phyloP scores from a whole-genome alignment of 2,113 vertebrate species.

The Macheiramphus alcinus region DNA sequence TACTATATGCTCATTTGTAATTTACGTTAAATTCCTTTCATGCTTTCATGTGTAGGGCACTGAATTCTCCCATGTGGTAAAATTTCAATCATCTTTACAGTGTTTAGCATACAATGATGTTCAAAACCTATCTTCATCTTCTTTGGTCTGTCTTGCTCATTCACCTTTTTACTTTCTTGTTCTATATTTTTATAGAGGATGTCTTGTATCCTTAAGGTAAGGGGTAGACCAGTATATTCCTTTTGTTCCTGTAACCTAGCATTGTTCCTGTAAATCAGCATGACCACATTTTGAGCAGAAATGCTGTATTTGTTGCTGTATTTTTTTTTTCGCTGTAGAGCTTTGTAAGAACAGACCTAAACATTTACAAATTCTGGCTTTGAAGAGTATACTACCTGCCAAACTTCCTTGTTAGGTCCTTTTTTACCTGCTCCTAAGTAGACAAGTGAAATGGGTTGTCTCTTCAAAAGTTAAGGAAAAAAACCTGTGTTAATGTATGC shows the following conservation, averaged over 20 bases:
- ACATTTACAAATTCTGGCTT: background rate
- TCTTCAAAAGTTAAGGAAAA: background rate
- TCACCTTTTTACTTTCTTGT: constrained; percentile 13
- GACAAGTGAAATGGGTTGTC: background rate
- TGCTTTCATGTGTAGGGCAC: background rate
- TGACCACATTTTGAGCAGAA: background rate
- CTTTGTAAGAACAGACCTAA: background rate
- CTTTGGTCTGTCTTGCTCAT: background rate
- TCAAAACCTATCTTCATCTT: background rate
- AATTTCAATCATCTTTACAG: background rate
- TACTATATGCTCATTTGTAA: background rate
- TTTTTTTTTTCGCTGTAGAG: background rate
- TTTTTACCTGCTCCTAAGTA: background rate
- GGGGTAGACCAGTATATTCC: background rate
- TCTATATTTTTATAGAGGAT: background rate
- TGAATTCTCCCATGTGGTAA: background rate
- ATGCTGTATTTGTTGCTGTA: background rate
- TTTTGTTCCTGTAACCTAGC: background rate
- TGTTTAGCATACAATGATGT: background rate
- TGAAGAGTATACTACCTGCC: background rate
- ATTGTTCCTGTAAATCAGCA: background rate
- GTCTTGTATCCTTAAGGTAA: constrained; percentile 1
- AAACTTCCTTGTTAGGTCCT: background rate
- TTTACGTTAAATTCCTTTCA: background rate
- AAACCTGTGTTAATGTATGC: background rate